phyloP scores from a whole-genome alignment of 2,888 invertebrate species.

The Yponomeuta cagnagella region DNA sequence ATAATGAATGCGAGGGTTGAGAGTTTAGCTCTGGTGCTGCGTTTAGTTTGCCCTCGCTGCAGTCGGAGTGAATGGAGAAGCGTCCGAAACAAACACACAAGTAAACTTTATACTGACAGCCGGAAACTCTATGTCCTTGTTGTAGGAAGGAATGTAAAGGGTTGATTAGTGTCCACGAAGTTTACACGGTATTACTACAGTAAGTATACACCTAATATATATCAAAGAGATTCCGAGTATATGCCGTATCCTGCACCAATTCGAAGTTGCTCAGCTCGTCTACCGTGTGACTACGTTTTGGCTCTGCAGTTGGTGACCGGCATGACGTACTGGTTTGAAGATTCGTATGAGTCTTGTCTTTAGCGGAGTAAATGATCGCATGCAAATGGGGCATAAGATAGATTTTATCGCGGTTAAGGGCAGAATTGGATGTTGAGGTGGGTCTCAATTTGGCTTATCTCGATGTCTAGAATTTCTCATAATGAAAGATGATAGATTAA shows the following conservation, averaged over 20 bases:
- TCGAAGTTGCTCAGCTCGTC: too few relatives aligned
- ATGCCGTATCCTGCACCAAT: too few relatives aligned
- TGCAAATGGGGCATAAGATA: not conserved
- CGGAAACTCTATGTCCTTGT: not conserved
- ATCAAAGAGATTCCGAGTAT: too few relatives aligned
- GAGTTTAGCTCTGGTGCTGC: not conserved
- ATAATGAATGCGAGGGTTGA: conserved; percentile 19
- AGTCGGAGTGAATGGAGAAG: not conserved
- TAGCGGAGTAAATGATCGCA: not conserved
- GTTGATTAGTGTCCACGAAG: too few relatives aligned
- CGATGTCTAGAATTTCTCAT: too few relatives aligned
- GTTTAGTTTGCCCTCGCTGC: not conserved
- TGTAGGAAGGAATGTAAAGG: not conserved
- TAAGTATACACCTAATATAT: too few relatives aligned
- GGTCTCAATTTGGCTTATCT: not conserved
- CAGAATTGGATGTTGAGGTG: not conserved
- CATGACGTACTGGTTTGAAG: too few relatives aligned
- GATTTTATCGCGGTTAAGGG: not conserved
- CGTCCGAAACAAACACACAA: not conserved
- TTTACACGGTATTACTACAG: too few relatives aligned
- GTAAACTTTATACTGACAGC: not conserved
- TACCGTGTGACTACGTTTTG: too few relatives aligned
- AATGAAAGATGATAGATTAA: too few relatives aligned
- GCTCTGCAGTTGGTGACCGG: too few relatives aligned
- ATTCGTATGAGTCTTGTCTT: not conserved